Evolutionary conservation across 2,888 invertebrate species (phyloP).

Genomic region (Cephus runcator): DNA sequence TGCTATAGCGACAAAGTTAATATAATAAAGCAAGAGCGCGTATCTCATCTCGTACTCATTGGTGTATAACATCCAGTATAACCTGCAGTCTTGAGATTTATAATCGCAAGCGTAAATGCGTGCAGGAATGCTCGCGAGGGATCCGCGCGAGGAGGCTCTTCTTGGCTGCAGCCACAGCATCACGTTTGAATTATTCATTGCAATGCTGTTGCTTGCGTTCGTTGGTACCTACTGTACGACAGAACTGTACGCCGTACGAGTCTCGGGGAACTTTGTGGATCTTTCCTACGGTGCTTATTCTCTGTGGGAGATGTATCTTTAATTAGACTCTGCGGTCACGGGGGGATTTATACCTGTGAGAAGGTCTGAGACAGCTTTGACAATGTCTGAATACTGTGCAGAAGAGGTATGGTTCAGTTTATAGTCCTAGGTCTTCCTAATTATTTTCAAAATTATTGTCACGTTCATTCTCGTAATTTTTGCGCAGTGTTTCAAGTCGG

Average conservation of each 20-base stretch:
- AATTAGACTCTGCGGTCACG: neutral
- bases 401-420: neutral
- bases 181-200: constrained; percentile 57
- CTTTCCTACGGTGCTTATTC: neutral
- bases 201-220: constrained; percentile 27
- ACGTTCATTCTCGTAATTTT: neutral
- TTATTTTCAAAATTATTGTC: neutral
- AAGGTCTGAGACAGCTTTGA: neutral
- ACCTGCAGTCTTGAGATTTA: constrained; percentile 54
- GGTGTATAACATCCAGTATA: constrained; percentile 56
- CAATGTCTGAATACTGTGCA: neutral
- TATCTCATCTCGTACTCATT: constrained; percentile 57
- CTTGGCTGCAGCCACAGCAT: constrained; percentile 40
- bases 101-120: constrained; percentile 54
- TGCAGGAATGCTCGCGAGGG: constrained; percentile 57
- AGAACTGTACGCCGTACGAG: neutral
- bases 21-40: constrained; percentile 51
- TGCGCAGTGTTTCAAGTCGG: neutral
- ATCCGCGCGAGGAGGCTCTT: constrained; percentile 23
- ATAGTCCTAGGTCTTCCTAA: neutral
- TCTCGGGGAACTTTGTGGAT: neutral
- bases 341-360: neutral
- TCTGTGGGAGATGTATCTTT: neutral
- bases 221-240: constrained; percentile 6
- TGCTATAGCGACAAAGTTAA: constrained; percentile 41